Evolutionary conservation across 2,797 vertebrate species (phyloP).

Genomic region (Glyptemys insculpta): DNA sequence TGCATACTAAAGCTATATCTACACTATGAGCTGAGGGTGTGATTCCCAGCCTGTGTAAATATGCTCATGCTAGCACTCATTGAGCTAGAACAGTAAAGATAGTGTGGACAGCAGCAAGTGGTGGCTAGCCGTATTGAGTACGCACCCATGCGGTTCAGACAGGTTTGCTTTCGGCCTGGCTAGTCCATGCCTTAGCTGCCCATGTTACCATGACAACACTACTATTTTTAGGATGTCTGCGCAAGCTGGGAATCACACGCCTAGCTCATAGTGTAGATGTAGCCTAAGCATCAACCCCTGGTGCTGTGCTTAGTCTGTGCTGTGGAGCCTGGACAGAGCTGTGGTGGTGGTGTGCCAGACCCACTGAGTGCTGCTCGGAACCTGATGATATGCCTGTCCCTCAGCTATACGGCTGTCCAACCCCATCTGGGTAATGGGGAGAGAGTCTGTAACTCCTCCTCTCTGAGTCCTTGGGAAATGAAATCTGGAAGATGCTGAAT

Average conservation of each 20-base stretch:
- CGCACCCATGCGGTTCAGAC: background rate
- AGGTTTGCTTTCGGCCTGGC: background rate
- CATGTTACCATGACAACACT: background rate
- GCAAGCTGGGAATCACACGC: background rate
- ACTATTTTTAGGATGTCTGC: background rate
- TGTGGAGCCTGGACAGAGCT: background rate
- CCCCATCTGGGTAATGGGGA: background rate
- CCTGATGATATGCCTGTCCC: background rate
- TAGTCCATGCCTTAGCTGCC: background rate
- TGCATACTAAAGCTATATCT: background rate
- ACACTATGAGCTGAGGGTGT: background rate
- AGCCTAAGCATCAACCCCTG: background rate
- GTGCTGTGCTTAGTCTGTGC: background rate
- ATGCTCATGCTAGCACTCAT: background rate
- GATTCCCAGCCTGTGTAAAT: background rate
- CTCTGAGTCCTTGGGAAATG: background rate
- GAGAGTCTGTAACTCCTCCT: background rate
- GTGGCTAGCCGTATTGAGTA: background rate
- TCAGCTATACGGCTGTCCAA: background rate
- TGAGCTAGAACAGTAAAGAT: background rate
- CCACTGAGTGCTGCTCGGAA: background rate
- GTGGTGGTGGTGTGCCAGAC: background rate
- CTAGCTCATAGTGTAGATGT: background rate
- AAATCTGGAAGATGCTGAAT: background rate
- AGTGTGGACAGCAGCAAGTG: background rate